Base-by-base conservation (phyloP, 2,113 vertebrate genomes). In the Carettochelys insculpta region DNA sequence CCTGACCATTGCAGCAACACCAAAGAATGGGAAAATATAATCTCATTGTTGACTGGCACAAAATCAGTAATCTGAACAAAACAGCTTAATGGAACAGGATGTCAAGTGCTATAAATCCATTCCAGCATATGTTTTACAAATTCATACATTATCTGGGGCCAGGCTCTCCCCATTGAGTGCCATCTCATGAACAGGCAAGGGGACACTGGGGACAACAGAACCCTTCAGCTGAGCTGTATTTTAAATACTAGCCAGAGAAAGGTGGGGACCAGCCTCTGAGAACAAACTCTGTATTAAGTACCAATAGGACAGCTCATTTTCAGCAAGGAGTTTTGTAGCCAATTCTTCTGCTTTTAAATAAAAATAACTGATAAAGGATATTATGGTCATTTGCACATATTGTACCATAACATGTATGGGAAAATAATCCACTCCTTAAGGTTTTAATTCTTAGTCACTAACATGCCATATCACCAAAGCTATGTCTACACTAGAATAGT, bases 221-320 rank as follows among this genome's bases (percentile, higher is more conserved):
- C 3, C 1, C 14, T 5, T 61, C 65, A 88, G 90, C 85, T 87
- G 58, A 95, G 85, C 83, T 91, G 68, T 50, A 14, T 10, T 22
- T 91, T 83, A 47, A 81, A 43, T 25, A 73, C 3, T 43, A 87
- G 85, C 85, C 80, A 84, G 79, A 85, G 34, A 43, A 48, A 81
- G 86, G 68, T 93, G 79, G 20, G 71, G 6, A 94, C 79, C 38
- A 75, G 31, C 88, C 87, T 77, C n/a, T 82, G 90, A 80, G 84
- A 93, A 48, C 11, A 93, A 81, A 6, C 68, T 71, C 83, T 92
- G 85, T 45, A 83, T n/a, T 79, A 75, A 51, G 51, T 82, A 87
- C 14, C 86, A 90, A 92, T 0, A 0, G 94, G 88, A 83, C 34
- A 20, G 81, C 85, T 92, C 1, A 17, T 87, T 87, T 96, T 83